Base-by-base conservation (phyloP, 2,888 invertebrate genomes). In the Hydrotaea cyrtoneurina region DNA sequence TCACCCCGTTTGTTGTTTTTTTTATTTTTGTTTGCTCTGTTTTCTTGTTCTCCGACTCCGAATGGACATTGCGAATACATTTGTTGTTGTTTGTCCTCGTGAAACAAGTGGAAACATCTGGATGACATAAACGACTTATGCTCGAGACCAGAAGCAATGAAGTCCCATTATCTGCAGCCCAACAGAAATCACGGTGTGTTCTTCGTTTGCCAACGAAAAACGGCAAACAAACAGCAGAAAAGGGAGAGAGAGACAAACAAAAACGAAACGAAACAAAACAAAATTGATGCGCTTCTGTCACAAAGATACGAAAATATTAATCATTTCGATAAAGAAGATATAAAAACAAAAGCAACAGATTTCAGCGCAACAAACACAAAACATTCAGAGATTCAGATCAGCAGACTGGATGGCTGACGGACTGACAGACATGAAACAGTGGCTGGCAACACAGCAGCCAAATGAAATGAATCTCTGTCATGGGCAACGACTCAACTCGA, bases 91-190 rank as follows among this genome's bases (percentile, higher is more conserved):
- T 39, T 31, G 21, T 23, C n/a, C 53, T 53, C 43, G 21, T 39
- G 23, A 23, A 39, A 77, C 69, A 77, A 69, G 77, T 69, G 69
- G 43, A 77, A 36, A 69, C 69, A 77, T 77, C 77, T 77, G 77
- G 66, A 69, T 69, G 57, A 57, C 39, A 69, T 43, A 55, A 69
- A 69, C 36, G 23, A 55, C 55, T 11, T 15, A 23, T 13, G 15
- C 21, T 43, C 39, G 19, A 26, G 21, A 66, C n/a, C 66, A 66
- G 19, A 59, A 46, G 19, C 53, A 21, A 46, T 55, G 5, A 69
- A 77, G 57, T 43, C 13, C 55, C 50, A 77, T 75, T 75, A 55
- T 39, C 31, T 46, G n/a, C 43, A 69, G 36, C 23, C 2, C 31
- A 31, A 7, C 7, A 31, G 31, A 31, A 31, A 31, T 31, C 31